phyloP scores from a whole-genome alignment of 2,797 vertebrate genomes.

The Discoglossus pictus region DNA sequence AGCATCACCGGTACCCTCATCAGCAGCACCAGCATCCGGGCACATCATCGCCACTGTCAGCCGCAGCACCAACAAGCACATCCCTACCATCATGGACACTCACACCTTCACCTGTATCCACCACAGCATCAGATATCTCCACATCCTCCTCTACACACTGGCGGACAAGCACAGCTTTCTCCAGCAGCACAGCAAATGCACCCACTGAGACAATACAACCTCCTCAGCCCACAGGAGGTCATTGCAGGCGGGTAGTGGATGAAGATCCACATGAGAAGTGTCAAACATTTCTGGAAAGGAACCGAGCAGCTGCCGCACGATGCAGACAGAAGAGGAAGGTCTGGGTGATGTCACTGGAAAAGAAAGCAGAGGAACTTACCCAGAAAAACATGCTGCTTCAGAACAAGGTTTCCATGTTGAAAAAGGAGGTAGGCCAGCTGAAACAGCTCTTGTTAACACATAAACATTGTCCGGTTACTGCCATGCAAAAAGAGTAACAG shows the following conservation, averaged over 20 bases:
- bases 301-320: constrained; percentile 92
- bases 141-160: constrained; percentile 89
- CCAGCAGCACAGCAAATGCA: constrained; percentile 95
- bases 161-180: constrained; percentile 91
- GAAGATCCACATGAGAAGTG: constrained; percentile 95
- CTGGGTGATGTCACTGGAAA: constrained; percentile 98
- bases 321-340: constrained; percentile 99
- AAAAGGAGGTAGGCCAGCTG: constrained; percentile 97
- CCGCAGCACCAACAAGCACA: constrained; percentile 85
- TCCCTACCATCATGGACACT: constrained; percentile 85
- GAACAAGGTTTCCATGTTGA: constrained; percentile 98
- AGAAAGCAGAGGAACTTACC: constrained; percentile 98
- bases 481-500: constrained; percentile 99
- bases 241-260: constrained; percentile 89
- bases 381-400: constrained; percentile 99
- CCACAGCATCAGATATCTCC: constrained; percentile 92
- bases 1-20: constrained; percentile 90
- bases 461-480: constrained; percentile 98
- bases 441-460: constrained; percentile 97
- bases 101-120: constrained; percentile 83
- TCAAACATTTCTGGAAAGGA: constrained; percentile 95
- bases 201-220: constrained; percentile 91
- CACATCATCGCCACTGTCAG: constrained; percentile 78
- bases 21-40: constrained; percentile 83
- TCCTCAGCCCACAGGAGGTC: constrained; percentile 85